A percentile compares a stretch with the other conserved stretches of the same genome.
phyloP scores from a whole-genome alignment of 2,113 vertebrate genomes.

The Takifugu bimaculatus region DNA sequence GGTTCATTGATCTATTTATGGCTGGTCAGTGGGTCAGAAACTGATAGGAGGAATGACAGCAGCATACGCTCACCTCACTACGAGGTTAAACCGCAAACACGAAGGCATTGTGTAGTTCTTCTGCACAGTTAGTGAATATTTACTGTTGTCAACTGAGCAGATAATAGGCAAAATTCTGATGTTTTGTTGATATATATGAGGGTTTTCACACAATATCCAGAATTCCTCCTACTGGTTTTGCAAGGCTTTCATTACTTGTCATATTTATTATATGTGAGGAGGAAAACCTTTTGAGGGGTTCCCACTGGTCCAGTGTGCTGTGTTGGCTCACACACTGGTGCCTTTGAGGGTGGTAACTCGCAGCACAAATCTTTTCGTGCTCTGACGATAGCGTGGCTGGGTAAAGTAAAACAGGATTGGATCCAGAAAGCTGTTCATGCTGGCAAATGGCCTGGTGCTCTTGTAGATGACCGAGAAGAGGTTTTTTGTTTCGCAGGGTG shows the following conservation, averaged over 20 bases:
- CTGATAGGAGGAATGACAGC: neutral
- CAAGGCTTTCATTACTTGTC: no score
- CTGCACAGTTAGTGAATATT: slow-evolving; percentile 1
- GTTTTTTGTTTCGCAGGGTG: slow-evolving; percentile 76
- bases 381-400: slow-evolving; percentile 80
- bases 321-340: slow-evolving; percentile 25
- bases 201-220: no score
- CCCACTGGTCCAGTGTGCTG: neutral
- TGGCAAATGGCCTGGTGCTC: slow-evolving; percentile 89
- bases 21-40: no score
- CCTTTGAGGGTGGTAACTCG: slow-evolving; percentile 75
- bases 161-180: no score
- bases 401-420: slow-evolving; percentile 98
- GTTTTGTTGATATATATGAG: no score
- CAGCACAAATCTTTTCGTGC: slow-evolving; percentile 77
- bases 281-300: neutral
- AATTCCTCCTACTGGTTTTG: no score
- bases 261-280: no score
- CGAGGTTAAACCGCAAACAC: neutral
- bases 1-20: no score
- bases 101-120: slow-evolving; percentile 5
- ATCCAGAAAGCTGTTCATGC: slow-evolving; percentile 93
- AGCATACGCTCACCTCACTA: neutral
- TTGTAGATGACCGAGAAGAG: slow-evolving; percentile 88
- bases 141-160: no score